Conservation (phyloP, 2,113 vertebrate species). For the Sylvietta virens region DNA sequence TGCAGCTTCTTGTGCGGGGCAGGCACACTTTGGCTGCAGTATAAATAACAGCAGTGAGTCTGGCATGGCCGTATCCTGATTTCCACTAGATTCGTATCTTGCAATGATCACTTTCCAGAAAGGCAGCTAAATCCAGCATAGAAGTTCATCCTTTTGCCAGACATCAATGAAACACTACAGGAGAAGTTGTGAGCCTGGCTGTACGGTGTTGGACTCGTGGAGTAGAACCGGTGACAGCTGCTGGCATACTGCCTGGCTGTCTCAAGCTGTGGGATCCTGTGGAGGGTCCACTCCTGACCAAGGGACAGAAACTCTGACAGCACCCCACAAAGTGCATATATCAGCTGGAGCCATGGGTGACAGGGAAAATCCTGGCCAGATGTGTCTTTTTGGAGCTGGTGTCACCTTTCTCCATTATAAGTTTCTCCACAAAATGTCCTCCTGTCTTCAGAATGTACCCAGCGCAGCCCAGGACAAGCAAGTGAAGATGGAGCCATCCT, state of each 20-base stretch:
- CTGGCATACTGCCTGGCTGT: background rate
- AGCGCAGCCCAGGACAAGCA: background rate
- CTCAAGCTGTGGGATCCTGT: background rate
- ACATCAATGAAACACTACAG: background rate
- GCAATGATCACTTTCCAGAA: background rate
- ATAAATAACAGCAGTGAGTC: background rate
- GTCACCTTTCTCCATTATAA: background rate
- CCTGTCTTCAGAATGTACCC: background rate
- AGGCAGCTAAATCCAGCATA: background rate
- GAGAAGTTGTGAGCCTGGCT: background rate
- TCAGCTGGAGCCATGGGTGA: background rate
- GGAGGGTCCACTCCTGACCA: background rate
- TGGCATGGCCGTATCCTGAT: background rate
- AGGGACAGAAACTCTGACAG: background rate
- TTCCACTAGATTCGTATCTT: background rate
- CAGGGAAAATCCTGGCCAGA: background rate
- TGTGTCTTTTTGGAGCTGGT: background rate
- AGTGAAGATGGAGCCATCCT: background rate
- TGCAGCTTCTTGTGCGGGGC: background rate
- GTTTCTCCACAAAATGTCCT: accelerated
- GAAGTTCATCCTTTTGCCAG: background rate
- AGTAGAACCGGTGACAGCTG: background rate
- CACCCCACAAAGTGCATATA: background rate
- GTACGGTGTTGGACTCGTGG: accelerated
- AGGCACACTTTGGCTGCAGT: background rate